A percentile compares a stretch with the other conserved stretches of the same genome.
These are phyloP conservation scores for Synodontis membranacea DNA, from an alignment of 2,113 vertebrate species.

Conservation along the genomic window DNA sequence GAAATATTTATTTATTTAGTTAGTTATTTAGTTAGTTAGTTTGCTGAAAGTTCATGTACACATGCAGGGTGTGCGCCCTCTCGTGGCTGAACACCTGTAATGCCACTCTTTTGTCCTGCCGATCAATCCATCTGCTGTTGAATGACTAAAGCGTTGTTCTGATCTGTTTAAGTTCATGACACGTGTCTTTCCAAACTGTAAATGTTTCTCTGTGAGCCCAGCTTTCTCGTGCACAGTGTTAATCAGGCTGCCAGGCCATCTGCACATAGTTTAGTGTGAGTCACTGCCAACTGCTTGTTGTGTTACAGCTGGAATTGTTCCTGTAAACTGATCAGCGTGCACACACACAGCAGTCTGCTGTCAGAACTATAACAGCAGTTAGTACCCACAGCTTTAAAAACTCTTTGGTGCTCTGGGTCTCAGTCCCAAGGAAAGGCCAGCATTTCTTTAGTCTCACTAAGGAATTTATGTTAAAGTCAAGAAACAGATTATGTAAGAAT, in stretches of 20 bases:
- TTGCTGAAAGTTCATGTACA: not conserved
- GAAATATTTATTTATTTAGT: not conserved
- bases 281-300: not conserved
- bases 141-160: not conserved
- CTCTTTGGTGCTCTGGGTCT: not conserved
- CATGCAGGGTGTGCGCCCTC: constrained; percentile 23
- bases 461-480: not conserved
- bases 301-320: constrained; percentile 10
- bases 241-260: not conserved
- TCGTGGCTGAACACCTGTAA: not conserved
- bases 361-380: not conserved
- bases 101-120: not conserved
- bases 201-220: constrained; percentile 12
- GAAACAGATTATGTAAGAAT: too few species aligned
- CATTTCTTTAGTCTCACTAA: not conserved
- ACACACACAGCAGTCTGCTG: constrained; percentile 7
- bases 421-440: not conserved
- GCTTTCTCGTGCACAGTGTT: not conserved
- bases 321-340: not conserved
- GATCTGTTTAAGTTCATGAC: constrained; percentile 7
- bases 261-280: not conserved
- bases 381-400: not conserved
- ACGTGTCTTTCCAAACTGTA: not conserved
- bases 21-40: not conserved
- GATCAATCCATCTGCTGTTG: not conserved